Percentiles rank a stretch among this genome's conserved stretches.
phyloP scores from a whole-genome alignment of 2,113 vertebrate genomes.

The Nothocercus julius region DNA sequence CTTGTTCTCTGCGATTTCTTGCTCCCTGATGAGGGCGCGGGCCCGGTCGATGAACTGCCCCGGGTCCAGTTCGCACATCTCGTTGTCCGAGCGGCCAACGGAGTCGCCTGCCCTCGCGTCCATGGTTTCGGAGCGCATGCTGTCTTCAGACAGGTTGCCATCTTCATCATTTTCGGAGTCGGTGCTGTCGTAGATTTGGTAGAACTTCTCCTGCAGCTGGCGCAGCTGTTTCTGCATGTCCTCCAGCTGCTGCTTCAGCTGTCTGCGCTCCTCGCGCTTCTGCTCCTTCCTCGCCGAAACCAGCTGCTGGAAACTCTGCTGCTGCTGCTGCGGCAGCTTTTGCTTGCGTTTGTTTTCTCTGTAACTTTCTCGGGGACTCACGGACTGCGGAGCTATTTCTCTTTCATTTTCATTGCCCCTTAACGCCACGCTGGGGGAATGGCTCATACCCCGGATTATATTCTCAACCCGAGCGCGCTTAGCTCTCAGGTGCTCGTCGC shows the following conservation, averaged over 20 bases:
- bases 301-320: slow-evolving; percentile 98
- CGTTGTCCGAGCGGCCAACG: slow-evolving; percentile 85
- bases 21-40: slow-evolving; percentile 90
- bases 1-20: slow-evolving; percentile 86
- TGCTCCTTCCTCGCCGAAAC: slow-evolving; percentile 95
- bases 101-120: slow-evolving; percentile 82
- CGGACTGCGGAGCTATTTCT: slow-evolving; percentile 87
- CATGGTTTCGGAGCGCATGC: slow-evolving; percentile 91
- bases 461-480: slow-evolving; percentile 98
- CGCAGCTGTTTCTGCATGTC: slow-evolving; percentile 99
- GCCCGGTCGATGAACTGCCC: slow-evolving; percentile 94
- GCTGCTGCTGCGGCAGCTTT: slow-evolving; percentile 97
- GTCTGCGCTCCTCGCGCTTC: slow-evolving; percentile 93
- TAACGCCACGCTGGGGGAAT: slow-evolving; percentile 93
- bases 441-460: slow-evolving; percentile 99
- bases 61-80: slow-evolving; percentile 92
- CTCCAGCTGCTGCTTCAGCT: slow-evolving; percentile 98
- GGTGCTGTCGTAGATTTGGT: slow-evolving; percentile 98
- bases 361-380: slow-evolving; percentile 92
- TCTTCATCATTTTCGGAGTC: slow-evolving; percentile 98
- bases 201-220: slow-evolving; percentile 99
- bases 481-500: slow-evolving; percentile 96
- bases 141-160: slow-evolving; percentile 96
- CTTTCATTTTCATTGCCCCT: slow-evolving; percentile 89
- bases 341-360: slow-evolving; percentile 99